Evolutionary conservation across 2,888 invertebrate genomes (phyloP).

Genomic region (Candidula unifasciata): DNA sequence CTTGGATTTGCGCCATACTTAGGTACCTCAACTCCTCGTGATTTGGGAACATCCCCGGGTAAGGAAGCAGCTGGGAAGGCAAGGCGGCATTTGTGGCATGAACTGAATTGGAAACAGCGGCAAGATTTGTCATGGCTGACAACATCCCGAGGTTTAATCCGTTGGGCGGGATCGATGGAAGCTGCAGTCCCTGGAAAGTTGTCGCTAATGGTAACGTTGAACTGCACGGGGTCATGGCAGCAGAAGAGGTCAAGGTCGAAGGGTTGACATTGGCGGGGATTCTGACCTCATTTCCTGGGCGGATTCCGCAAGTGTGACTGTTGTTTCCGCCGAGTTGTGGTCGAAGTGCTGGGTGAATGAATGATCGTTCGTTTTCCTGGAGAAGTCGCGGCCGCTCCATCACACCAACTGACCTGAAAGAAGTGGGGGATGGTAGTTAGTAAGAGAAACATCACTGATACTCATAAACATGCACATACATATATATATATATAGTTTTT

Average conservation of each 20-base stretch:
- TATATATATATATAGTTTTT: background rate
- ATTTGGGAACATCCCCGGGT: conserved; percentile 60
- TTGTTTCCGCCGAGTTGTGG: background rate
- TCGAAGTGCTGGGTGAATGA: background rate
- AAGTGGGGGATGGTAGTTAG: background rate
- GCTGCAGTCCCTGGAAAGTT: conserved; percentile 32
- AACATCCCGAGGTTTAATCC: conserved; percentile 10
- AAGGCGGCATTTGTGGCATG: background rate
- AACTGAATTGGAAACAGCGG: conserved; percentile 8
- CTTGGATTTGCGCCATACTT: conserved; percentile 57
- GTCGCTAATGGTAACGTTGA: conserved; percentile 8
- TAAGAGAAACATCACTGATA: no score
- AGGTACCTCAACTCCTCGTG: conserved; percentile 49
- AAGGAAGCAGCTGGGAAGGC: conserved; percentile 56
- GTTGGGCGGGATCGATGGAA: conserved; percentile 9
- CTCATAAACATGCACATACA: background rate
- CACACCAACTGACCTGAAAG: conserved; percentile 3
- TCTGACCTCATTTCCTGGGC: background rate
- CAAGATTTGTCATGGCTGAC: conserved; percentile 16
- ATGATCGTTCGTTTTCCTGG: background rate
- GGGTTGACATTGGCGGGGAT: background rate
- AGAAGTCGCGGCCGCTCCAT: conserved; percentile 3
- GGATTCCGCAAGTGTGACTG: background rate
- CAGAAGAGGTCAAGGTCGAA: background rate
- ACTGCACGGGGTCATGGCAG: conserved; percentile 7